phyloP scores from a whole-genome alignment of 2,888 invertebrate species.

The Sicus ferrugineus region DNA sequence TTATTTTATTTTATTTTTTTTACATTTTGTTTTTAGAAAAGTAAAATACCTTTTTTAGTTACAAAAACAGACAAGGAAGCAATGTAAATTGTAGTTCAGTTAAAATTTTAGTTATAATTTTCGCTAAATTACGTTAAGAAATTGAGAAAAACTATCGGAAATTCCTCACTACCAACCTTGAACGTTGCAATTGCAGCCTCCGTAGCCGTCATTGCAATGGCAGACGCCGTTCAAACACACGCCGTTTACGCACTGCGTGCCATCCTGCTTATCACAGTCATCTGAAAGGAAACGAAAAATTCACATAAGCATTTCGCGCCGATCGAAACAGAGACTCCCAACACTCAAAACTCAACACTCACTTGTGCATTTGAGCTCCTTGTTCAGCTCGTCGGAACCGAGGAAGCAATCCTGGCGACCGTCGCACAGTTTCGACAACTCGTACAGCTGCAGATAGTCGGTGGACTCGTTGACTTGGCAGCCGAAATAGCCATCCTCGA shows the following conservation, averaged over 20 bases:
- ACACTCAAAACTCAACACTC: slow-evolving; percentile 60
- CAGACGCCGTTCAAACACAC: slow-evolving; percentile 92
- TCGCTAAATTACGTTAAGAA: too few relatives aligned
- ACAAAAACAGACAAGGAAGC: too few relatives aligned
- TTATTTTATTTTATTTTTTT: too few relatives aligned
- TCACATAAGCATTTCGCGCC: too few relatives aligned
- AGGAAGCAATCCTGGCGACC: slow-evolving; percentile 88
- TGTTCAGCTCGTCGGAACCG: slow-evolving; percentile 89
- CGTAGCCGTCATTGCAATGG: slow-evolving; percentile 95
- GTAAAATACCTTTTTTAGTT: too few relatives aligned
- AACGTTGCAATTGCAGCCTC: slow-evolving; percentile 93
- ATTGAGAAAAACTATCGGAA: too few relatives aligned
- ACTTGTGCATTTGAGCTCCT: slow-evolving; percentile 94
- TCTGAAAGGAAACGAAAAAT: slow-evolving; percentile 66
- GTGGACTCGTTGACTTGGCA: slow-evolving; percentile 97
- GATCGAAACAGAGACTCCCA: slow-evolving; percentile 8
- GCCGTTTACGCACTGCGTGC: slow-evolving; percentile 89
- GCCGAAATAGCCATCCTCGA: slow-evolving; percentile 97
- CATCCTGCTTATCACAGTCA: slow-evolving; percentile 93
- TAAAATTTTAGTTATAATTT: too few relatives aligned
- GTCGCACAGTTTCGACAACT: slow-evolving; percentile 94
- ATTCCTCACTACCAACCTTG: slow-evolving; percentile 81
- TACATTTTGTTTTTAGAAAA: too few relatives aligned
- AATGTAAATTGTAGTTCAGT: too few relatives aligned
- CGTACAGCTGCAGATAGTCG: slow-evolving; percentile 93